Base-by-base conservation (phyloP, 2,113 vertebrate species). In the Meles meles region DNA sequence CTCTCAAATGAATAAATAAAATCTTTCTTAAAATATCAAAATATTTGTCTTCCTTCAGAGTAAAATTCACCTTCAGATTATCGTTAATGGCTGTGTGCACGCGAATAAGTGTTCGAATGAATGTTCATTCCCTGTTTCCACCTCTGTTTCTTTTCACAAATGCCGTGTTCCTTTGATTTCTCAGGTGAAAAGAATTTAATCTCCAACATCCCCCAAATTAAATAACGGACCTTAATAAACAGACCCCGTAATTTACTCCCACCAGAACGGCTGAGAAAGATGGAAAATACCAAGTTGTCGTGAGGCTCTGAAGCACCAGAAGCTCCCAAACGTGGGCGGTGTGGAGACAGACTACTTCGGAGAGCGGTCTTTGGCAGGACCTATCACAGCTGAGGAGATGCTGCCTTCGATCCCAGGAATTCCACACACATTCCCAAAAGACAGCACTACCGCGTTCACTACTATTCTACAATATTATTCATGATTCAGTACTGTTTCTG, bases 271-370 rank as follows among this genome's bases (percentile, higher is more conserved):
- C 37, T 37, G 31, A 14, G 57, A 4, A 31, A 39, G 27, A 79
- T 0, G 11, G 59, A 65, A 90, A 34, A 13, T 0, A 0, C n/a
- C 42, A 7, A 31, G n/a, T 9, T 13, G 14, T 34, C 7, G 2
- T 10, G 0, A 39, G 55, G 39, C 21, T 25, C 7, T 12, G 15
- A 47, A 55, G 25, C n/a, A 0, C 34, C 18, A 2, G 15, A 47
- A 17, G 7, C 1, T 14, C 10, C 27, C 84, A 42, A 0, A 11
- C 5, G 6, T 0, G 29, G 59, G 14, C 1, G 8, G 7, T 3
- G 1, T 17, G 18, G 31, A 17, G 6, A 23, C 15, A 6, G 6
- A 20, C 3, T 3, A 0, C 49, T n/a, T 7, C 17, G 39, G 20
- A n/a, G 49, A 31, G 61, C 20, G 1, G 31, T 37, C n/a, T 65